Conservation (phyloP, 2,888 invertebrate species). For the Trachelus stipa region DNA sequence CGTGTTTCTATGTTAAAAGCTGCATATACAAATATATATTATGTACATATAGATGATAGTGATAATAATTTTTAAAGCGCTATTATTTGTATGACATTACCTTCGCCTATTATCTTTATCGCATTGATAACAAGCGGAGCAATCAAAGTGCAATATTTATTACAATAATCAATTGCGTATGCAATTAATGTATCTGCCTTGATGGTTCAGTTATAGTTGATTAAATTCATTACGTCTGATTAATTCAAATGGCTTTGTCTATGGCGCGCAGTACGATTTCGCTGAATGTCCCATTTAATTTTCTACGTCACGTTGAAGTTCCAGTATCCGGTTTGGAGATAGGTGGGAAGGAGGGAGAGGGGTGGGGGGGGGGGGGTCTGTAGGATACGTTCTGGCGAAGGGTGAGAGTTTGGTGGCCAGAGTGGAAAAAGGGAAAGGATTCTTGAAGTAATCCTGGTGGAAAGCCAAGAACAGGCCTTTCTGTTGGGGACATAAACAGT, state of each 20-base stretch:
- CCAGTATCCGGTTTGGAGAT: neutral
- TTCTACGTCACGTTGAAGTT: neutral
- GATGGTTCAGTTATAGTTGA: neutral
- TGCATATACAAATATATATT: too few relatives aligned
- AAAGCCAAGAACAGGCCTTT: neutral
- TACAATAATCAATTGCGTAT: neutral
- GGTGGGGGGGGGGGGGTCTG: neutral
- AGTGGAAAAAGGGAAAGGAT: neutral
- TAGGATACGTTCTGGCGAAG: neutral
- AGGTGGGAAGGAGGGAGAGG: neutral
- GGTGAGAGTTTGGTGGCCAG: neutral
- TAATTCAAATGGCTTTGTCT: neutral
- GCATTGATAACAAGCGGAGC: neutral
- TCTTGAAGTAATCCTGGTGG: neutral
- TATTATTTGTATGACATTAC: neutral
- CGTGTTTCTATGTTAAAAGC: too few relatives aligned
- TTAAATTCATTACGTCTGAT: neutral
- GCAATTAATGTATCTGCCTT: neutral
- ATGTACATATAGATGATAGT: too few relatives aligned
- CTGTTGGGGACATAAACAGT: neutral
- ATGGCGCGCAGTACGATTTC: neutral
- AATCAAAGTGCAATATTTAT: neutral
- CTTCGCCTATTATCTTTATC: neutral
- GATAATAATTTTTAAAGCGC: too few relatives aligned
- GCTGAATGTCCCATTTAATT: conserved; percentile 3